A percentile compares a stretch with the other conserved stretches of the same genome.
These are phyloP conservation scores for Porites rus DNA, from an alignment of 92 coral and sea anemone genomes.

Conservation along the genomic window DNA sequence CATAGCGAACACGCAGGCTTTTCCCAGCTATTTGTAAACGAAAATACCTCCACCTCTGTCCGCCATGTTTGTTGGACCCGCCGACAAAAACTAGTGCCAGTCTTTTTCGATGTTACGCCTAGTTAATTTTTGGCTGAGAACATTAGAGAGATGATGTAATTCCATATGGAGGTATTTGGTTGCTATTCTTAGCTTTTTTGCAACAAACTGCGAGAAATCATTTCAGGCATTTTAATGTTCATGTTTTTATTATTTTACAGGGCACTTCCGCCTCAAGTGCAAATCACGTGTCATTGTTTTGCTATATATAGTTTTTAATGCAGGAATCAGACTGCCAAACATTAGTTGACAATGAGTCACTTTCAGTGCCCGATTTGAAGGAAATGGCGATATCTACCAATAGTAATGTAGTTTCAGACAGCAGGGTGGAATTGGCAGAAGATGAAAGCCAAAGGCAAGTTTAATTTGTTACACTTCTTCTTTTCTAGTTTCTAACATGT, in stretches of 20 bases:
- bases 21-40: background rate
- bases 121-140: background rate
- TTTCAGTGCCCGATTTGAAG: slow-evolving; percentile 8
- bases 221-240: background rate
- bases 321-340: slow-evolving; percentile 62
- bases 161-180: background rate
- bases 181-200: background rate
- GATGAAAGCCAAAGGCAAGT: slow-evolving; percentile 19
- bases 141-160: background rate
- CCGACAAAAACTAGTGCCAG: slow-evolving; percentile 32
- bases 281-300: too few relatives aligned
- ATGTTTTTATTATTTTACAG: background rate
- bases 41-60: slow-evolving; percentile 25
- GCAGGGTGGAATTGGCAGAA: slow-evolving; percentile 33
- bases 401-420: slow-evolving; percentile 3
- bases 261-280: slow-evolving; percentile 24
- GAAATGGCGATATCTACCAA: slow-evolving; percentile 26
- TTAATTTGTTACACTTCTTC: background rate
- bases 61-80: slow-evolving; percentile 55
- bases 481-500: too few relatives aligned
- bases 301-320: slow-evolving; percentile 1
- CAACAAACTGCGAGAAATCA: background rate
- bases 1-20: background rate
- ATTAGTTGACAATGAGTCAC: slow-evolving; percentile 39
- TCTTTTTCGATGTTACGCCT: slow-evolving; percentile 25